Evolutionary conservation across 2,888 invertebrate species (phyloP).

Genomic region (Hymenopus coronatus): DNA sequence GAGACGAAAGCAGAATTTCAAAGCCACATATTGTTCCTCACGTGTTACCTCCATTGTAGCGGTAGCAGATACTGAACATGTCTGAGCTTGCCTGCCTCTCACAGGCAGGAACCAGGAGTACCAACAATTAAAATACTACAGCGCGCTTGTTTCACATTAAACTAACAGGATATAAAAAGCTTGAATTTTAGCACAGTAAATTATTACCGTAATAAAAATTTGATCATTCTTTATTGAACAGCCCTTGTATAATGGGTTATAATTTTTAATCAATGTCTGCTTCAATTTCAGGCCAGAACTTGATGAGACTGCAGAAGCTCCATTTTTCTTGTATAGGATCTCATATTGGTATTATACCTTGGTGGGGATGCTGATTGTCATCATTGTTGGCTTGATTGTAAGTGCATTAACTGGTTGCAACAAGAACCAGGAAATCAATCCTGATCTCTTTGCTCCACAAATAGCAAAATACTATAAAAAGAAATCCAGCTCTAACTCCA

Average conservation of each 20-base stretch:
- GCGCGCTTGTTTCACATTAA: too few species aligned
- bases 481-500: neutral
- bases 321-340: slow-evolving; percentile 54
- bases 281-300: neutral
- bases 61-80: too few species aligned
- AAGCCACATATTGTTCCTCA: too few species aligned
- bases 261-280: neutral
- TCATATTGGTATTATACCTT: slow-evolving; percentile 68
- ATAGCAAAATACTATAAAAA: neutral
- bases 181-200: too few species aligned
- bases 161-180: too few species aligned
- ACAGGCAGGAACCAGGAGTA: too few species aligned
- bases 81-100: too few species aligned
- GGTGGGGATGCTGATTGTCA: slow-evolving; percentile 58
- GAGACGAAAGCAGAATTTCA: too few species aligned
- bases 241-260: neutral
- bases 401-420: slow-evolving; percentile 60
- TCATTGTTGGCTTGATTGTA: slow-evolving; percentile 60
- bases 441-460: neutral
- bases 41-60: too few species aligned
- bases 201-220: too few species aligned
- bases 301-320: neutral
- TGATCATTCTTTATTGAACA: too few species aligned
- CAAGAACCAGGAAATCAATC: slow-evolving; percentile 44
- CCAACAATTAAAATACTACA: too few species aligned